Conservation (phyloP, 2,113 vertebrate species). For the Tragulus kanchil region DNA sequence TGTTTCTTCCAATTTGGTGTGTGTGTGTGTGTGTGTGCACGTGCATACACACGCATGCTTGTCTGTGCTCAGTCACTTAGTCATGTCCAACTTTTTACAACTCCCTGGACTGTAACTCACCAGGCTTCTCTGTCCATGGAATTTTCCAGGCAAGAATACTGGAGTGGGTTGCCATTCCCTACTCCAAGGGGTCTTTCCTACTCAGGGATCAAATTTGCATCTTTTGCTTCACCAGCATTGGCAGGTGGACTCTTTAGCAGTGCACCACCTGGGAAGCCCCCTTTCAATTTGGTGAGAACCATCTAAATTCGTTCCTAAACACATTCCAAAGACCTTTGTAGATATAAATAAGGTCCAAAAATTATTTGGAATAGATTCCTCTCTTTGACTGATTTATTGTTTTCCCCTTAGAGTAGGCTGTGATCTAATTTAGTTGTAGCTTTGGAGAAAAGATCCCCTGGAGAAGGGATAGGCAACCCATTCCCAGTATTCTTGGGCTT, state of each 20-base stretch:
- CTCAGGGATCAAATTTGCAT: not conserved
- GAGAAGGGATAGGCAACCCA: too few relatives aligned
- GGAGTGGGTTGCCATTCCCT: not conserved
- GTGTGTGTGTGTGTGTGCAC: not conserved
- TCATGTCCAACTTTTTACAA: not conserved
- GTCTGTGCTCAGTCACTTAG: not conserved
- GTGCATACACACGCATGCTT: not conserved
- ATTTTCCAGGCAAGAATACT: not conserved
- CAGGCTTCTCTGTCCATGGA: not conserved
- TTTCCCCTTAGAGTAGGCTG: slow-evolving; percentile 3
- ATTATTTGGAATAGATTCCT: slow-evolving; percentile 29
- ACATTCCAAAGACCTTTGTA: not conserved
- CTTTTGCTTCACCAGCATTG: not conserved
- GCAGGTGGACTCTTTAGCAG: not conserved
- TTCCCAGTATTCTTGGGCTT: too few relatives aligned
- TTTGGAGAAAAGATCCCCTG: not conserved
- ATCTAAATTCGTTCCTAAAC: slow-evolving; percentile 24
- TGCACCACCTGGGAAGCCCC: not conserved
- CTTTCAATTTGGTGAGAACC: not conserved
- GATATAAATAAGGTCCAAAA: not conserved
- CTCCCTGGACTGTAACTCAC: not conserved
- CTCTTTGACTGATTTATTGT: slow-evolving; percentile 41
- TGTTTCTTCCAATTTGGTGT: not conserved
- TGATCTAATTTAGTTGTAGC: slow-evolving; percentile 16
- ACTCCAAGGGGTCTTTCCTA: not conserved